Base-by-base conservation (phyloP, 2,888 invertebrate genomes). In the Lucinisca nassula region DNA sequence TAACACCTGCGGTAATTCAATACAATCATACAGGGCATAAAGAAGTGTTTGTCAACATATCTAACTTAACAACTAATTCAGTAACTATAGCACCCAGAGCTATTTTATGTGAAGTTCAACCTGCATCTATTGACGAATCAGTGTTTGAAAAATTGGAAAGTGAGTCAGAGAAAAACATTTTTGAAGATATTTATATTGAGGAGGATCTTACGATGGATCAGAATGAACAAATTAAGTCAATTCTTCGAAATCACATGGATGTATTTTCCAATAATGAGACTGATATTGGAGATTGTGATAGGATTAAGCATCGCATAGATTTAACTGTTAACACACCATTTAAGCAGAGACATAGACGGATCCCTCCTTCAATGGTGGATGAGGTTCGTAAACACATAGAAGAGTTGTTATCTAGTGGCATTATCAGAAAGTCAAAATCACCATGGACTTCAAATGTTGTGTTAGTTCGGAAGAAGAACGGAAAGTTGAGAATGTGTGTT, bases 1-100 rank as follows among this genome's bases (percentile, higher is more conserved):
- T n/a, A n/a, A 82, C 85, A n/a, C 78, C 81, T 6, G 32, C 61
- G 8, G 61, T 79, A 6, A 75, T 75, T 24, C 67, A 80, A 12
- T 67, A 79, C 27, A 27, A 37, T 17, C 74, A 40, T 55, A 70
- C 37, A 30, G 32, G 24, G 6, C 78, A 45, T 24, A n/a, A 24
- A 8, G 67, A 78, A 37, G 32, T 40, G 6, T 0, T n/a, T 27
- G 67, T 61, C 10, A 32, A 38, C 12, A 21, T 14, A n/a, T 51
- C 30, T 21, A 67, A 67, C 24, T n/a, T 58, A 6, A 38, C 55
- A 4, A 77, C 58, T 14, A 58, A 35, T 58, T 27, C 32, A n/a
- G n/a, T n/a, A n/a, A n/a, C n/a, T n/a, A n/a, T n/a, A n/a, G n/a
- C n/a, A n/a, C n/a, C n/a, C n/a, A n/a, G n/a, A n/a, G n/a, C n/a